Evolutionary conservation across 2,797 vertebrate genomes (phyloP).

Genomic region (Cyprinodon diabolis): DNA sequence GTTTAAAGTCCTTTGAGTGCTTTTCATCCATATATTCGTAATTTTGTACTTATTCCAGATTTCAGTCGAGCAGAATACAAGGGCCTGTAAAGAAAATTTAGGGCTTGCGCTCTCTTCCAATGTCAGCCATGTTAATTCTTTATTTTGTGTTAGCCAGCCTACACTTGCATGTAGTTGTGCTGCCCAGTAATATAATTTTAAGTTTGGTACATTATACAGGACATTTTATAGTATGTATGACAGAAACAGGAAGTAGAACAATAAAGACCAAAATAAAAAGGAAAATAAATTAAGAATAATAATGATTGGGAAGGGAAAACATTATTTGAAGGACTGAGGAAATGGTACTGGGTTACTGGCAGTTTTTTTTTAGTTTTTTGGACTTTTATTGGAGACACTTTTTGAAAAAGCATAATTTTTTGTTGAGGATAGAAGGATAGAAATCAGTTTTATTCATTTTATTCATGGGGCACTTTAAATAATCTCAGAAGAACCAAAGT

Average conservation of each 20-base stretch:
- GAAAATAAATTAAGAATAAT: neutral
- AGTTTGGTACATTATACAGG: too few species aligned
- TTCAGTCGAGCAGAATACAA: too few species aligned
- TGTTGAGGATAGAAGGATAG: neutral
- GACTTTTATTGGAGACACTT: neutral
- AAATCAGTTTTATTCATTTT: neutral
- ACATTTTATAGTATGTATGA: neutral
- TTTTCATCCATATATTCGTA: too few species aligned
- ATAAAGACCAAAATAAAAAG: neutral
- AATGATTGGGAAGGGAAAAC: neutral
- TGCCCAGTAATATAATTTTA: too few species aligned
- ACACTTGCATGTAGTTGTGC: too few species aligned
- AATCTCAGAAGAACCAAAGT: neutral
- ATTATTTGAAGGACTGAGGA: neutral
- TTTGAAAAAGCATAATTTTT: neutral
- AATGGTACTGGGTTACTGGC: neutral
- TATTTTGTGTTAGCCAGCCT: too few species aligned
- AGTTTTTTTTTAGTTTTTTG: neutral
- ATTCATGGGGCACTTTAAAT: neutral
- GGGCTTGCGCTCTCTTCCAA: too few species aligned
- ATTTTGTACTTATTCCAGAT: too few species aligned
- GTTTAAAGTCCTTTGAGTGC: too few species aligned
- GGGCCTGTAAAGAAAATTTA: too few species aligned
- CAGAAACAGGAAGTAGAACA: neutral
- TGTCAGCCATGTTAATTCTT: too few species aligned